phyloP scores from a whole-genome alignment of 2,888 invertebrate species.

The Rhogogaster chlorosoma region DNA sequence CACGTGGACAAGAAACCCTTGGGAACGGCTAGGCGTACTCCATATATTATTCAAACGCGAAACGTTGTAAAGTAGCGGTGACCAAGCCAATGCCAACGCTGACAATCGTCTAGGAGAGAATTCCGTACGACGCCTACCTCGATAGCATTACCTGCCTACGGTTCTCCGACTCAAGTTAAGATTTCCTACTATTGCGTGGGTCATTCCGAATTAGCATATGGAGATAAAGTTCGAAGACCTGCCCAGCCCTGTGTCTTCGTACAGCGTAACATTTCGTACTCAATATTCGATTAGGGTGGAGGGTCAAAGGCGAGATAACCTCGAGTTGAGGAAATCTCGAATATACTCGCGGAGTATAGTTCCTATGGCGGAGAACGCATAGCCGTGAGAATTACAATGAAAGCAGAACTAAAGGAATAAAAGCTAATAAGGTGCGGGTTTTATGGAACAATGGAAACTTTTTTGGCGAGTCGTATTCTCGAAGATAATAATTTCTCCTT shows the following conservation, averaged over 20 bases:
- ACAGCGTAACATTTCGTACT: not conserved
- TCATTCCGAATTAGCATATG: constrained; percentile 44
- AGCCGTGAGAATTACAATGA: constrained; percentile 31
- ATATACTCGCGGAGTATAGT: not conserved
- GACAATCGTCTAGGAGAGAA: not conserved
- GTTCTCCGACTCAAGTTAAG: not conserved
- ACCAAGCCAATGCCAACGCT: constrained; percentile 23
- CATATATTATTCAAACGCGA: constrained; percentile 53
- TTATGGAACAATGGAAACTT: constrained; percentile 34
- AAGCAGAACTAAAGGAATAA: constrained; percentile 38
- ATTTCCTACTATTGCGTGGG: constrained; percentile 33
- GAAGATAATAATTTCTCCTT: constrained; percentile 40
- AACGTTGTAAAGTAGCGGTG: constrained; percentile 49
- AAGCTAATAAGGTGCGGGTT: constrained; percentile 42
- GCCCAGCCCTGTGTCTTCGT: not conserved
- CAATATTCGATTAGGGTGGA: constrained; percentile 25
- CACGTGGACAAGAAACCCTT: constrained; percentile 38
- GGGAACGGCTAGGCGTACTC: constrained; percentile 37
- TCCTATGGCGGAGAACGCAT: not conserved
- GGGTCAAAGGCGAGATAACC: constrained; percentile 31
- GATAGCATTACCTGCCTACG: not conserved
- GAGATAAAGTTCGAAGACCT: constrained; percentile 33
- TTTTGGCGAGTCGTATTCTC: constrained; percentile 40
- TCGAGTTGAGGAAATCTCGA: not conserved
- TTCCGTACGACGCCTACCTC: constrained; percentile 10